Evolutionary conservation across 2,888 invertebrate species (phyloP), one percentile per base, ranked within the genome.

Genomic region (Xanthorhoe designata): DNA sequence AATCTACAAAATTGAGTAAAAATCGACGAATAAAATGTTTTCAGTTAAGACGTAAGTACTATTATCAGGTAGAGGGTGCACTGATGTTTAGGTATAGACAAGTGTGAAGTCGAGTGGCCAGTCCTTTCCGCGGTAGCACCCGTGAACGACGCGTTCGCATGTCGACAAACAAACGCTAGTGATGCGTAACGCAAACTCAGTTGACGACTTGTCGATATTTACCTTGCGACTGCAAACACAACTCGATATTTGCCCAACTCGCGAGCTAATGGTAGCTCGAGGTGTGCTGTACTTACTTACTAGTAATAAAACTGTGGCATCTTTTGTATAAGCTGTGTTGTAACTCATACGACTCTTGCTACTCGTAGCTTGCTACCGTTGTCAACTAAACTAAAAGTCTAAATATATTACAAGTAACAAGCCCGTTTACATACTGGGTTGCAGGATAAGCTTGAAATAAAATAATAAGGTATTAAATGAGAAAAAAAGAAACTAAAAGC

Each of bases 111-210:
- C 82, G 84, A 90, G 92, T 90, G 90, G 87, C 77, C 88, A 91
- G 87, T 90, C 91, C 92, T 92, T 90, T 87, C 86, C 88, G 85
- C 83, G 80, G 83, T 83, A 80, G 84, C 87, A 82, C 87, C 88
- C 86, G 86, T 80, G 77, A 81, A 83, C 84, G 80, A 79, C 82
- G 81, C 82, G 82, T 75, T 81, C 85, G 79, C 78, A 78, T 81
- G 79, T 85, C 82, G 78, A 78, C 89, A 93, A 92, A 93, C 88
- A 92, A 78, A 76, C 72, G 85, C 86, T 93, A 93, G 93, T 93
- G 93, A 93, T 93, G 93, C 93, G 91, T 90, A 92, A 93, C 92
- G 89, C 92, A 92, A 92, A 92, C 92, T 87, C 77, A 77, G 83
- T 83, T 89, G 91, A 92, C 93, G 92, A 92, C 91, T 85, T 89